phyloP scores from a whole-genome alignment of 2,888 invertebrate genomes.

The Rhingia campestris region DNA sequence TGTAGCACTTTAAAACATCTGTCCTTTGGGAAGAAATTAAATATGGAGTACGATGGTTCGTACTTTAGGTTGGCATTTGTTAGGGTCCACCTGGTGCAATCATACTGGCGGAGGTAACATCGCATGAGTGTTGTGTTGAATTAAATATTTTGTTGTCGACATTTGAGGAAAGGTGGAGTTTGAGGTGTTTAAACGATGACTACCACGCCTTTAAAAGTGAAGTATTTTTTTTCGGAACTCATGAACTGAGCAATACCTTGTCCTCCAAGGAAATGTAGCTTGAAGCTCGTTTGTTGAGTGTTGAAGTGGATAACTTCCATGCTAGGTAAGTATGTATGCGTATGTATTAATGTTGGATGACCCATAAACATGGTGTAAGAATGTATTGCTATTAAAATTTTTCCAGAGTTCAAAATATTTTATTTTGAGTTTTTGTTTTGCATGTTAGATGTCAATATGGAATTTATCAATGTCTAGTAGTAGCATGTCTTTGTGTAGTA shows the following conservation, averaged over 20 bases:
- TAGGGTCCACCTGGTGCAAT: slow-evolving; percentile 40
- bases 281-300: too few relatives aligned
- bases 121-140: neutral
- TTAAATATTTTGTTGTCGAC: neutral
- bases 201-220: slow-evolving; percentile 26
- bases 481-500: too few relatives aligned
- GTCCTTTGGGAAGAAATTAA: slow-evolving; percentile 38
- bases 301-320: too few relatives aligned
- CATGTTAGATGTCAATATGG: too few relatives aligned
- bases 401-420: too few relatives aligned
- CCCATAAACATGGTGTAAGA: too few relatives aligned
- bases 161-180: slow-evolving; percentile 18
- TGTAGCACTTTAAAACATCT: slow-evolving; percentile 61
- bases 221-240: neutral
- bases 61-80: slow-evolving; percentile 13
- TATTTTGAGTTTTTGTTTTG: too few relatives aligned
- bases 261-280: neutral
- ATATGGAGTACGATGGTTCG: slow-evolving; percentile 9
- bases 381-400: too few relatives aligned
- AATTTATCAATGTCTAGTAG: too few relatives aligned
- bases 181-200: slow-evolving; percentile 1
- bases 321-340: too few relatives aligned
- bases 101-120: neutral
- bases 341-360: too few relatives aligned
- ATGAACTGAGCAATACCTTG: neutral